A percentile compares a stretch with the other conserved stretches of the same genome.
These are phyloP conservation scores for Volucella inanis DNA, from an alignment of 2,888 invertebrate species.

Conservation along the genomic window DNA sequence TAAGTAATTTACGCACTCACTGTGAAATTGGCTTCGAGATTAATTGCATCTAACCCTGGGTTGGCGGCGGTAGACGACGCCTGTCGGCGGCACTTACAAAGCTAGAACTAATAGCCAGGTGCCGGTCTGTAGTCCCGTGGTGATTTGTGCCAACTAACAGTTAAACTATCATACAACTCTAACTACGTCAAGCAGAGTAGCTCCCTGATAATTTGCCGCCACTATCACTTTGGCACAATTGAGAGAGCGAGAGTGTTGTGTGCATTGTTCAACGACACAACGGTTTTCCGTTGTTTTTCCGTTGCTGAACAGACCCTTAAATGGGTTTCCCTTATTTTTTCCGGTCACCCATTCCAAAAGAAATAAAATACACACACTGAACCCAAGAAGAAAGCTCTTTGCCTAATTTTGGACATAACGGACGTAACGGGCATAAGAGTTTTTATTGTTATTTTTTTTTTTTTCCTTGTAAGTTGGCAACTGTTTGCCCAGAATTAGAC, in stretches of 20 bases:
- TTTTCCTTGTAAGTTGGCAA: conserved; percentile 48
- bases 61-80: background rate
- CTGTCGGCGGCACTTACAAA: conserved; percentile 53
- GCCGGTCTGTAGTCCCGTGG: conserved; percentile 30
- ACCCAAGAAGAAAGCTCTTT: conserved; percentile 41
- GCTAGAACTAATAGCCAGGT: conserved; percentile 65
- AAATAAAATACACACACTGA: background rate
- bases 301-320: conserved; percentile 37
- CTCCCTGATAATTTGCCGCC: conserved; percentile 68
- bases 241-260: conserved; percentile 54
- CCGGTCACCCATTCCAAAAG: conserved; percentile 53
- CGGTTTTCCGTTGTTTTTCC: conserved; percentile 35
- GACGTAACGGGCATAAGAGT: conserved; percentile 9
- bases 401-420: conserved; percentile 67
- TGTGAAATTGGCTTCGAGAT: conserved; percentile 73
- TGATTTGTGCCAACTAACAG: conserved; percentile 65
- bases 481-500: conserved; percentile 71
- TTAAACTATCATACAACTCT: conserved; percentile 19
- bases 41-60: conserved; percentile 61
- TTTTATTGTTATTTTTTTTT: conserved; percentile 3
- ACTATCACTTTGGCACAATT: conserved; percentile 42
- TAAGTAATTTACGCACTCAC: conserved; percentile 73
- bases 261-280: conserved; percentile 46
- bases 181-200: conserved; percentile 23
- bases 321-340: conserved; percentile 68